Conservation (phyloP, 1,140 invertebrate genomes). For the Ips nitidus region DNA sequence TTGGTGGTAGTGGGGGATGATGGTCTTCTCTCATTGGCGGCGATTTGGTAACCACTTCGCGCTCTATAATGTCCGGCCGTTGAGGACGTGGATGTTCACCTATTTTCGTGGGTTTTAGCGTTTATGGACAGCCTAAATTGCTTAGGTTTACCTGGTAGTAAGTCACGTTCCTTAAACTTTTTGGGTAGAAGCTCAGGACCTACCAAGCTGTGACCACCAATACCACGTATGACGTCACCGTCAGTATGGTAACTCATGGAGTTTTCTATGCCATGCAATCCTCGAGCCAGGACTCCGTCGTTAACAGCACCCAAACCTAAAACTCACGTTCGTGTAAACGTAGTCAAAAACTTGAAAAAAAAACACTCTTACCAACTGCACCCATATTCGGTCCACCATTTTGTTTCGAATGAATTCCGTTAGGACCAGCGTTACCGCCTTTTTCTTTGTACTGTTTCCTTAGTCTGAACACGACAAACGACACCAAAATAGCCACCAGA, state of each 20-base stretch:
- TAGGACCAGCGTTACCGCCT: constrained; percentile 60
- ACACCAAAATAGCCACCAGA: constrained; percentile 83
- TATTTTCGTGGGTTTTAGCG: neutral
- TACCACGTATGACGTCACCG: constrained; percentile 66
- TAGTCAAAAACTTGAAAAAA: neutral
- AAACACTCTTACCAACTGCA: constrained; percentile 49
- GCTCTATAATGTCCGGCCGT: constrained; percentile 89
- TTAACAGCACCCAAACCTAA: constrained; percentile 54
- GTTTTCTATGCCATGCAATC: constrained; percentile 58
- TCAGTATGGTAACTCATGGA: constrained; percentile 65
- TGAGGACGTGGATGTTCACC: constrained; percentile 68
- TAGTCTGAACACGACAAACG: constrained; percentile 85
- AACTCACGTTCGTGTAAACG: neutral
- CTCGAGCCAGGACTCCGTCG: constrained; percentile 61
- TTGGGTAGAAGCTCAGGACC: constrained; percentile 80
- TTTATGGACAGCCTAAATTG: neutral
- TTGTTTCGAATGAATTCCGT: constrained; percentile 65
- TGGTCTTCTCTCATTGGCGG: constrained; percentile 76
- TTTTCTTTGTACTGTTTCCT: constrained; percentile 84
- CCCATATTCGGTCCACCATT: constrained; percentile 60
- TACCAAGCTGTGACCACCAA: constrained; percentile 68
- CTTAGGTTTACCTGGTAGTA: constrained; percentile 55
- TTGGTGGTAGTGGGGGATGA: constrained; percentile 68
- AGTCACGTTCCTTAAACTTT: constrained; percentile 85
- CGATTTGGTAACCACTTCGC: constrained; percentile 81